Conservation (phyloP, 1,140 invertebrate species). For the Drosophila truncata region DNA sequence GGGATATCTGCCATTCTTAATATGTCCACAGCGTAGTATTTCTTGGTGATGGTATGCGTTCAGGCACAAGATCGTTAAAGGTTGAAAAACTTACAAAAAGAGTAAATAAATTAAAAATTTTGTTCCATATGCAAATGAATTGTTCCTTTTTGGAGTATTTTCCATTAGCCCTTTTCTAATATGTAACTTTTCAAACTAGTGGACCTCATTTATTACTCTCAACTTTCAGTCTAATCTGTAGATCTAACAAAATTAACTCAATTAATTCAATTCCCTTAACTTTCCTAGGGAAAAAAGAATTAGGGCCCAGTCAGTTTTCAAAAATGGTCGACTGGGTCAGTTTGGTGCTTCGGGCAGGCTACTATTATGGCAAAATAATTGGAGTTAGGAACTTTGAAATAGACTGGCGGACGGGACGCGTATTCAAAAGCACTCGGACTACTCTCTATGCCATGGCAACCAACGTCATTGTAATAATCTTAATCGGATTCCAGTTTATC, state of each 20-base stretch:
- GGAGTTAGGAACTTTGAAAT: background rate
- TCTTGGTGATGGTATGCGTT: background rate
- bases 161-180: too few relatives aligned
- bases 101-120: too few relatives aligned
- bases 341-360: background rate
- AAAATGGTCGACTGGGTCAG: background rate
- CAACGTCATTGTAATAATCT: background rate
- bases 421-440: background rate
- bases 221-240: too few relatives aligned
- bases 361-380: background rate
- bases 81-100: too few relatives aligned
- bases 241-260: too few relatives aligned
- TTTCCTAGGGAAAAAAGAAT: too few relatives aligned
- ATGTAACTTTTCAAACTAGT: too few relatives aligned
- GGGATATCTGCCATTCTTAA: background rate
- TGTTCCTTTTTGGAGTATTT: too few relatives aligned
- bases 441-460: background rate
- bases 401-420: background rate
- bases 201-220: too few relatives aligned
- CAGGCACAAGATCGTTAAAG: background rate
- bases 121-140: too few relatives aligned
- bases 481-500: too few relatives aligned
- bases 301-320: background rate
- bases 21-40: background rate
- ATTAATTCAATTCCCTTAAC: too few relatives aligned